These are phyloP conservation scores for Ceratoteleas bidentatus DNA, from an alignment of 1,140 invertebrate species.

Conservation along the genomic window DNA sequence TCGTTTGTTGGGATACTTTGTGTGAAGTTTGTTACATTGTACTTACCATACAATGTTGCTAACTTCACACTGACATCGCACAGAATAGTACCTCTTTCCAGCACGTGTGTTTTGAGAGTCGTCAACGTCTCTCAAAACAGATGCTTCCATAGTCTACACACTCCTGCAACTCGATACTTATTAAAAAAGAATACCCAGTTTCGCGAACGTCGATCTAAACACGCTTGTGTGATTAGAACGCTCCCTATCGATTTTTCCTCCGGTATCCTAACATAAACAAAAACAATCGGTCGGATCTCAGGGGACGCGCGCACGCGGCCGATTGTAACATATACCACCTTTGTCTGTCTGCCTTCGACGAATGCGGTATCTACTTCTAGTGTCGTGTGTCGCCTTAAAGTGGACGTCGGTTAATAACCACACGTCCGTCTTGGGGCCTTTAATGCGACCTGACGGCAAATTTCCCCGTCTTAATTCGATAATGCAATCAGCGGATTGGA, in stretches of 20 bases:
- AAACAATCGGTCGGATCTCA: slow-evolving; percentile 39
- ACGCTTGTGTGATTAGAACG: background rate
- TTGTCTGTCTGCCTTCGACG: slow-evolving; percentile 28
- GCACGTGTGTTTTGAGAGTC: too few species aligned
- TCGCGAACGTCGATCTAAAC: background rate
- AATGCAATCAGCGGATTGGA: background rate
- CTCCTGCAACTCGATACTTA: too few species aligned
- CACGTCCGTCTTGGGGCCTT: slow-evolving; percentile 22
- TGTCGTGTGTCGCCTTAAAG: slow-evolving; percentile 39
- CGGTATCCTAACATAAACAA: slow-evolving; percentile 10
- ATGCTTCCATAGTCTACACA: too few species aligned
- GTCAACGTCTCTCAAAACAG: background rate
- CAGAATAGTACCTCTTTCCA: too few species aligned
- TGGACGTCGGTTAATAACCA: slow-evolving; percentile 37
- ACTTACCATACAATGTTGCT: too few species aligned
- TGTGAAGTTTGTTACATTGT: too few species aligned
- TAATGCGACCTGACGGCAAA: slow-evolving; percentile 19
- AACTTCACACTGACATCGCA: too few species aligned
- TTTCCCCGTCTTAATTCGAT: background rate
- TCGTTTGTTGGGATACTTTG: too few species aligned
- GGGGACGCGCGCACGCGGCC: slow-evolving; percentile 23
- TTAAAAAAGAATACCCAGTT: too few species aligned
- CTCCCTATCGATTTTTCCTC: slow-evolving; percentile 1
- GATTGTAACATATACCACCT: slow-evolving; percentile 24
- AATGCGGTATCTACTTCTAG: slow-evolving; percentile 46